A percentile compares a stretch with the other conserved stretches of the same genome.
Conservation (phyloP, 2,797 vertebrate genomes). For the Fundulus diaphanus region DNA sequence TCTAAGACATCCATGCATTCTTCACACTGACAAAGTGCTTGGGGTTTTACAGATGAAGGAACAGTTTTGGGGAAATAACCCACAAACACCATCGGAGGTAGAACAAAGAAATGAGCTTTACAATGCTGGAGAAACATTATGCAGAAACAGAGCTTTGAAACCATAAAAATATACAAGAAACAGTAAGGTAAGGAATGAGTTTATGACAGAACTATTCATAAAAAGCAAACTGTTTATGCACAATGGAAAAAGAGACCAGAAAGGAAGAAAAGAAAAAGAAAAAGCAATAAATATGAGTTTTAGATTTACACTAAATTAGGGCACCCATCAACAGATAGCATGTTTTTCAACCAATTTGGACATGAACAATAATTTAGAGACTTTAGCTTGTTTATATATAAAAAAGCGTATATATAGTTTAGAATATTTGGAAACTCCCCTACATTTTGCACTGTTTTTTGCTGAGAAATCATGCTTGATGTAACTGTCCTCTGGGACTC, state of each 20-base stretch:
- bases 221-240: not conserved
- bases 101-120: not conserved
- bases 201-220: not conserved
- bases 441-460: no score
- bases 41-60: constrained; percentile 51
- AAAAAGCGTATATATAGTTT: no score
- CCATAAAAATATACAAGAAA: not conserved
- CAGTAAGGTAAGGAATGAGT: not conserved
- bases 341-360: not conserved
- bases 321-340: not conserved
- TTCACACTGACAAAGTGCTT: constrained; percentile 27
- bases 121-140: not conserved
- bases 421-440: no score
- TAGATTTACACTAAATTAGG: not conserved
- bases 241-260: not conserved
- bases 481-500: no score
- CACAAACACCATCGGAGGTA: constrained; percentile 20
- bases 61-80: constrained; percentile 12
- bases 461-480: no score
- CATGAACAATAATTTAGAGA: no score
- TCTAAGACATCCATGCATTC: constrained; percentile 6
- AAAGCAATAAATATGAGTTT: no score
- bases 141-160: not conserved
- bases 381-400: no score
- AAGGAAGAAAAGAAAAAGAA: not conserved